Conservation (phyloP, 2,113 vertebrate species). For the Tragelaphus imberbis region DNA sequence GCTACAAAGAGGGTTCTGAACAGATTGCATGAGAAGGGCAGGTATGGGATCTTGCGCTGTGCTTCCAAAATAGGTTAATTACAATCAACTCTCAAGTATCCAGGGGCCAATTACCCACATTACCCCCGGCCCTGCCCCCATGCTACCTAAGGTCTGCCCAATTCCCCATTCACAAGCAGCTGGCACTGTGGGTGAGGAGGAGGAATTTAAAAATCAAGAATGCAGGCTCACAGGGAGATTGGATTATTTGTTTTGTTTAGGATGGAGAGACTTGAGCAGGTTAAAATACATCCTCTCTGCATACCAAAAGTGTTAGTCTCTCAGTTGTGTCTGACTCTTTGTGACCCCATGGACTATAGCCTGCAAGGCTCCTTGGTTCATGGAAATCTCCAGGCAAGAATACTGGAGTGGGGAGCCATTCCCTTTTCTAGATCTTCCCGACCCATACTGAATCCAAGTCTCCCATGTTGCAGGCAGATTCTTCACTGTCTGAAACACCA, state of each 20-base stretch:
- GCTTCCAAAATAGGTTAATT: conserved; percentile 56
- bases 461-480: not conserved
- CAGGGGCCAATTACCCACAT: conserved; percentile 38
- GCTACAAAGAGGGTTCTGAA: not conserved
- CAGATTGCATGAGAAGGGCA: not conserved
- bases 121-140: not conserved
- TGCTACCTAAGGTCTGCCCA: not conserved
- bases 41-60: not conserved
- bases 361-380: not conserved
- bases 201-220: conserved; percentile 9
- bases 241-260: not conserved
- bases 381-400: not conserved
- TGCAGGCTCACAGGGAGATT: not conserved
- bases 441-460: not conserved
- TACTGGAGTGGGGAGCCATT: not conserved
- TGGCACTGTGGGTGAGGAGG: not conserved
- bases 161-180: not conserved
- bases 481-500: not conserved
- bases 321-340: not conserved
- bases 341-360: not conserved
- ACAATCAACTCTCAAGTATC: conserved; percentile 52
- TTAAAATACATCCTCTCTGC: not conserved
- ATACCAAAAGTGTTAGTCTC: not conserved
- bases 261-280: not conserved
- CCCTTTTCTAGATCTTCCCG: not conserved